phyloP scores from a whole-genome alignment of 2,797 vertebrate genomes.

The Gymnocypris eckloni region DNA sequence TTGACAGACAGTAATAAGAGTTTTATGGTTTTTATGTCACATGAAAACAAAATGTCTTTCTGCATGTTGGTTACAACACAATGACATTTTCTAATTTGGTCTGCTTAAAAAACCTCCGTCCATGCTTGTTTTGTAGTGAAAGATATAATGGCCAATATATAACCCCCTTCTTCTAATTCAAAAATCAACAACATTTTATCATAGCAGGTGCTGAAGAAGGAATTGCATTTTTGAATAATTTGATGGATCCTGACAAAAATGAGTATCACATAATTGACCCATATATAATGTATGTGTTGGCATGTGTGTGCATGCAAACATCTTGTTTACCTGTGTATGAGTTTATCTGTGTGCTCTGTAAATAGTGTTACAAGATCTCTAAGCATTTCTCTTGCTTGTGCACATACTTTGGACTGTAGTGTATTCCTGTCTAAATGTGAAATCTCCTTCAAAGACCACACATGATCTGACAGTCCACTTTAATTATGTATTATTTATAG shows the following conservation, averaged over 20 bases:
- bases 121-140: background rate
- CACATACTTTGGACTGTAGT: constrained; percentile 4
- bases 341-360: constrained; percentile 23
- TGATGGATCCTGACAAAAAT: background rate
- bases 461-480: background rate
- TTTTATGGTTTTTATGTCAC: background rate
- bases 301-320: constrained; percentile 9
- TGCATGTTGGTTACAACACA: background rate
- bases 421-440: constrained; percentile 5
- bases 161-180: background rate
- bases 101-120: background rate
- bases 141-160: background rate
- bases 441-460: background rate
- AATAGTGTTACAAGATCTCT: constrained; percentile 9
- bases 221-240: background rate
- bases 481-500: background rate
- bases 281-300: background rate
- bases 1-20: background rate
- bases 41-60: background rate
- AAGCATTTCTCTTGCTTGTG: constrained; percentile 4
- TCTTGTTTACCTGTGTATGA: constrained; percentile 39
- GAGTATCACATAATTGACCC: background rate
- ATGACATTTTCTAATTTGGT: background rate
- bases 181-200: background rate
- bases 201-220: background rate